Conservation (phyloP, 1,140 invertebrate genomes). For the Tribolium castaneum region DNA sequence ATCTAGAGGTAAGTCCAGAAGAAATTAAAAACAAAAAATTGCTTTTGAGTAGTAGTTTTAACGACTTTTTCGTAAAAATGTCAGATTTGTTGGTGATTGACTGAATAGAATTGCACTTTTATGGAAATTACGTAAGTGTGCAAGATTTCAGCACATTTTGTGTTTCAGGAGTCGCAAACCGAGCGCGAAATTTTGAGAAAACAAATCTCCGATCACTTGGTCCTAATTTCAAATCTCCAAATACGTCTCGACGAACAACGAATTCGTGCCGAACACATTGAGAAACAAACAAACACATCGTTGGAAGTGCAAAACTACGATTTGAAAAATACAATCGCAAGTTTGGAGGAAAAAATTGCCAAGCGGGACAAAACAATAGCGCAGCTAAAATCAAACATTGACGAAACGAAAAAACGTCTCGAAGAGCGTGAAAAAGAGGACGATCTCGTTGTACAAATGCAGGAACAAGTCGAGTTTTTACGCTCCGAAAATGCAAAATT, state of each 20-base stretch:
- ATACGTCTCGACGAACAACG: conserved; percentile 82
- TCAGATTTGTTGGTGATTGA: no score
- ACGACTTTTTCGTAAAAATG: no score
- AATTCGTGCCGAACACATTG: conserved; percentile 76
- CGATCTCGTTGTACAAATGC: conserved; percentile 67
- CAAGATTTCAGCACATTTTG: no score
- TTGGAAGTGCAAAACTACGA: conserved; percentile 77
- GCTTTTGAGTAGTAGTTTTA: no score
- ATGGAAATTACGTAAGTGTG: no score
- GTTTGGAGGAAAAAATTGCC: conserved; percentile 69
- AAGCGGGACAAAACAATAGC: conserved; percentile 71
- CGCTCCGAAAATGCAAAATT: conserved; percentile 68
- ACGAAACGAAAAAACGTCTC: conserved; percentile 64
- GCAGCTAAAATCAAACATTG: conserved; percentile 65
- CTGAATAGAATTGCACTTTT: no score
- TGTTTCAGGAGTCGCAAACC: conserved; percentile 73
- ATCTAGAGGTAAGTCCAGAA: conserved; percentile 73
- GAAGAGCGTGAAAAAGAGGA: conserved; percentile 68
- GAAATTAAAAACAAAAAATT: no score
- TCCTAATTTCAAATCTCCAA: conserved; percentile 81
- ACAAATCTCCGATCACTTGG: conserved; percentile 81
- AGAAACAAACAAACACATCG: conserved; percentile 74
- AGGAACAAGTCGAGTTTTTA: conserved; percentile 67
- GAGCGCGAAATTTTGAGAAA: conserved; percentile 84
- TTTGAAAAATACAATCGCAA: conserved; percentile 68